These are phyloP conservation scores for Pseudococcus jackbeardsleyi DNA, from an alignment of 2,888 invertebrate genomes.

Conservation along the genomic window DNA sequence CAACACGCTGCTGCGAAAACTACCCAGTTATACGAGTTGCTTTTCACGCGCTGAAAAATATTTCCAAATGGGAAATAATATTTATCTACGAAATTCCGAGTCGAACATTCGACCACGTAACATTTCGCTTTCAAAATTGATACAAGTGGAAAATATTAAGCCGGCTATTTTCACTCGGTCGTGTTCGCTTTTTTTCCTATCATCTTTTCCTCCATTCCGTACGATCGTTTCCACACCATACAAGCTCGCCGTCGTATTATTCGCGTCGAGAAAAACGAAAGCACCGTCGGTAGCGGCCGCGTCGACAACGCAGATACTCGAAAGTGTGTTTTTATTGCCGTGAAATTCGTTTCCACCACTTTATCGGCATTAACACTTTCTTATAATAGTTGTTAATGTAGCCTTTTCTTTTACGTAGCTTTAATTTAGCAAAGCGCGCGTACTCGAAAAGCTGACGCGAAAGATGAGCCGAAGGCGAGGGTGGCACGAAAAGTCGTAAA, in stretches of 20 bases:
- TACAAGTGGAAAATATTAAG: slow-evolving; percentile 4
- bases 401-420: slow-evolving; percentile 6
- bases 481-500: neutral
- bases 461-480: neutral
- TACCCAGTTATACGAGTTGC: too few relatives aligned
- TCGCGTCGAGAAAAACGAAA: too few relatives aligned
- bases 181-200: neutral
- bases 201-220: too few relatives aligned
- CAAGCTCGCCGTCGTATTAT: too few relatives aligned
- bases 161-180: neutral
- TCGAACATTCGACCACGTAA: too few relatives aligned
- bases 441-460: neutral
- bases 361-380: slow-evolving; percentile 17
- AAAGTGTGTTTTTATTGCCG: slow-evolving; percentile 7
- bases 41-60: too few relatives aligned
- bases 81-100: too few relatives aligned
- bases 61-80: too few relatives aligned
- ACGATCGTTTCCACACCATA: too few relatives aligned
- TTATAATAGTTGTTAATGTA: slow-evolving; percentile 12
- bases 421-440: neutral
- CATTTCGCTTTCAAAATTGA: too few relatives aligned
- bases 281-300: too few relatives aligned
- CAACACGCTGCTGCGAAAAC: too few relatives aligned
- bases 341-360: slow-evolving; percentile 7
- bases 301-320: neutral